Evolutionary conservation across 2,797 vertebrate genomes (phyloP).

Genomic region (Peromyscus eremicus): DNA sequence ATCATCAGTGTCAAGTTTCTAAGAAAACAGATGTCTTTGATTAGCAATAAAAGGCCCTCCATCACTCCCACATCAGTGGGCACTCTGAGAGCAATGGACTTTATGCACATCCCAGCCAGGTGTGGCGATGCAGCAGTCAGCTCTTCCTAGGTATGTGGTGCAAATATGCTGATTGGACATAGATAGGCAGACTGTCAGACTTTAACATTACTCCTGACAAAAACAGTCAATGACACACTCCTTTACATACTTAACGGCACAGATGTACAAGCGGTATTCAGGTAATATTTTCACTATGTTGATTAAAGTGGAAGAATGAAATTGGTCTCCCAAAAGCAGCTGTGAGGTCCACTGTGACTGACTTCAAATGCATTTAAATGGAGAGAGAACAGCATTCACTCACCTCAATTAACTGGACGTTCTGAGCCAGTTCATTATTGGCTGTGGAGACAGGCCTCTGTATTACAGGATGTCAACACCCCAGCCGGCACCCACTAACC

Average conservation of each 20-base stretch:
- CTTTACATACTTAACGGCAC: not conserved
- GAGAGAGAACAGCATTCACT: not conserved
- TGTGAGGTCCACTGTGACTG: not conserved
- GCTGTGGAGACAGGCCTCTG: not conserved
- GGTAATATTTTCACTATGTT: not conserved
- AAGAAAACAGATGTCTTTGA: constrained; percentile 33
- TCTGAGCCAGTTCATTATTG: not conserved
- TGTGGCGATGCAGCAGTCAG: not conserved
- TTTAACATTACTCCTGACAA: not conserved
- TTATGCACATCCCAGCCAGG: not conserved
- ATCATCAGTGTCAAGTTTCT: not conserved
- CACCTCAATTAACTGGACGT: not conserved
- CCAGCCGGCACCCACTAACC: not conserved
- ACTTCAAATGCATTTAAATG: not conserved
- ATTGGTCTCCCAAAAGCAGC: not conserved
- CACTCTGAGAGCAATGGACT: not conserved
- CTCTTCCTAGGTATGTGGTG: not conserved
- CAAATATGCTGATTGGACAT: not conserved
- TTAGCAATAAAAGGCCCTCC: not conserved
- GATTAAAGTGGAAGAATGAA: constrained; percentile 24
- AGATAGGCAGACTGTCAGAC: not conserved
- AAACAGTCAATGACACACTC: not conserved
- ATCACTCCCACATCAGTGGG: not conserved
- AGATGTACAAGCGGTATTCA: not conserved
- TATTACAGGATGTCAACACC: rapidly evolving